phyloP scores from a whole-genome alignment of 2,113 vertebrate genomes.

The Nothobranchius furzeri region DNA sequence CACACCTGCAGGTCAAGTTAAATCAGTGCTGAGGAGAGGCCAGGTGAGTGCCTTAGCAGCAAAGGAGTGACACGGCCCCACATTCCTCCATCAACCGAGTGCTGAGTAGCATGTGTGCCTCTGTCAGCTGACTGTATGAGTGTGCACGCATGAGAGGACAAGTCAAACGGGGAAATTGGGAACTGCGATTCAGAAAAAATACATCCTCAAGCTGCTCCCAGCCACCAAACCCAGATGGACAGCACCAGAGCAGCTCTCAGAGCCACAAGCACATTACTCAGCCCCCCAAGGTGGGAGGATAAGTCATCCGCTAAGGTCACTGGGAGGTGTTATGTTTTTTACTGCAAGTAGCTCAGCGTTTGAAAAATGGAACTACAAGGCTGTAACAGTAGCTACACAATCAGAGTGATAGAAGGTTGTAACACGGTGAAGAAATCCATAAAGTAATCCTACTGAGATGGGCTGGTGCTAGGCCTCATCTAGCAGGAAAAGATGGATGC shows the following conservation, averaged over 20 bases:
- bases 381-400: slow-evolving; percentile 35
- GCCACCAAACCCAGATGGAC: slow-evolving; percentile 41
- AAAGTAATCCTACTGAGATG: slow-evolving; percentile 47
- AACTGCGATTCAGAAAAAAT: slow-evolving; percentile 70
- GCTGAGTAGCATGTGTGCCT: slow-evolving; percentile 33
- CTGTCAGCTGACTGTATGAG: slow-evolving; percentile 11
- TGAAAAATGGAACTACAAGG: slow-evolving; percentile 58
- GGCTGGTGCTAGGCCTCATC: slow-evolving; percentile 5
- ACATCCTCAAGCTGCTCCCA: slow-evolving; percentile 30
- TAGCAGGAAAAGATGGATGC: slow-evolving; percentile 16
- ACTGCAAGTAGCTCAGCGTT: slow-evolving; percentile 53
- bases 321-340: slow-evolving; percentile 60
- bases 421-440: slow-evolving; percentile 41
- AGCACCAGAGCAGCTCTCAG: slow-evolving; percentile 54
- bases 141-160: slow-evolving; percentile 18
- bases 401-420: slow-evolving; percentile 46
- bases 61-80: slow-evolving; percentile 61
- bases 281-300: slow-evolving; percentile 58
- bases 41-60: slow-evolving; percentile 66
- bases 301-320: slow-evolving; percentile 68
- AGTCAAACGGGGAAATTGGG: slow-evolving; percentile 37
- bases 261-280: slow-evolving; percentile 65
- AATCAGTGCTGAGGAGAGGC: slow-evolving; percentile 62
- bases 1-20: slow-evolving; percentile 41
- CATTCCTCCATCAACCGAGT: slow-evolving; percentile 68